phyloP scores from a whole-genome alignment of 2,113 vertebrate species.

The Triplophysa rosa region DNA sequence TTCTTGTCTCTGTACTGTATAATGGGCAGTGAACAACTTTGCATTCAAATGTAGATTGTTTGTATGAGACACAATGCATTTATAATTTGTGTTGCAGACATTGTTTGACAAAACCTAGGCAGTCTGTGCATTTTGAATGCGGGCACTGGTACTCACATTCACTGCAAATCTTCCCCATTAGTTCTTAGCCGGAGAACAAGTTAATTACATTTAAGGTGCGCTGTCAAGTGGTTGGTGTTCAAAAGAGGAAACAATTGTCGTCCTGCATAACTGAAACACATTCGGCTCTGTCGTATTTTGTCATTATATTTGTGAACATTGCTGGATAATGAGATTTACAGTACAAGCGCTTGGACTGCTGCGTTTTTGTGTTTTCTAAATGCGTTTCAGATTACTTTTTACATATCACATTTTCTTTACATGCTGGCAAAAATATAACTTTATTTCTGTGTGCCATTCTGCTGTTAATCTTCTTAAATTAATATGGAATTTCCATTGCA shows the following conservation, averaged over 20 bases:
- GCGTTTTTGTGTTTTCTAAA: neutral
- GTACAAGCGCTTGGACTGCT: neutral
- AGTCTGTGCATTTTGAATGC: conserved; percentile 5
- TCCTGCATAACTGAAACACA: neutral
- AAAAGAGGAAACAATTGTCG: conserved; percentile 7
- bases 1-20: conserved; percentile 3
- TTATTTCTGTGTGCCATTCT: neutral
- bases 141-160: neutral
- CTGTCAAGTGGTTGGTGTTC: conserved; percentile 12
- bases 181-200: conserved; percentile 20
- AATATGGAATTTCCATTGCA: conserved; percentile 29
- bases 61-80: conserved; percentile 2
- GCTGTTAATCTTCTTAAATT: conserved; percentile 24
- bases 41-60: conserved; percentile 23
- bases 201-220: conserved; percentile 18
- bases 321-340: neutral
- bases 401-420: neutral
- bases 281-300: neutral
- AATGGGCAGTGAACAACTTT: conserved; percentile 23
- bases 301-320: neutral
- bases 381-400: neutral
- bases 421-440: neutral
- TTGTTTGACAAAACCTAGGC: conserved; percentile 24
- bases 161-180: conserved; percentile 22
- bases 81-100: conserved; percentile 8